Evolutionary conservation across 2,888 invertebrate species (phyloP).

Genomic region (Yponomeuta evonymella): DNA sequence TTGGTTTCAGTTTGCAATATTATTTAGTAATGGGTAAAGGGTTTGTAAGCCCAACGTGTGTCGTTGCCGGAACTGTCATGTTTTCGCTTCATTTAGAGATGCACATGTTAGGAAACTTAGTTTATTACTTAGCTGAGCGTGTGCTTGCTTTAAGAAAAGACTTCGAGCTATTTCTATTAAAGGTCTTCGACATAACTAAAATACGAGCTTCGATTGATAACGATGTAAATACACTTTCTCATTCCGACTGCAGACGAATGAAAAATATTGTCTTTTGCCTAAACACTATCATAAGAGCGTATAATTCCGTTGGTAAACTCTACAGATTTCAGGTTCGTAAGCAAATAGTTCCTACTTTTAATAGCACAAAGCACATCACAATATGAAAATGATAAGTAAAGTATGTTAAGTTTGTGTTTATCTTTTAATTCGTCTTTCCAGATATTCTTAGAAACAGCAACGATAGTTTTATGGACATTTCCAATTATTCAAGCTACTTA

Average conservation of each 20-base stretch:
- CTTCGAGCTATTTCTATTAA: not conserved
- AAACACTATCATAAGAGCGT: not conserved
- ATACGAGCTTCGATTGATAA: not conserved
- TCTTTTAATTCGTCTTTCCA: conserved; percentile 24
- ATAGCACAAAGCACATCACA: too few species aligned
- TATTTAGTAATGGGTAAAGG: not conserved
- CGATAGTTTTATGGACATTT: conserved; percentile 32
- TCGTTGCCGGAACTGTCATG: not conserved
- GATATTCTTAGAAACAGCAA: conserved; percentile 31
- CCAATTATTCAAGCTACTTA: conserved; percentile 30
- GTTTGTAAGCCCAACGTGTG: not conserved
- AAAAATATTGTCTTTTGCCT: not conserved
- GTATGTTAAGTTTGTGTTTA: too few species aligned
- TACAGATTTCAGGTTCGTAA: not conserved
- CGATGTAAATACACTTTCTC: not conserved
- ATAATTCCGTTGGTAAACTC: not conserved
- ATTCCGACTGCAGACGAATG: not conserved
- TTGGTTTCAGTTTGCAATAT: not conserved
- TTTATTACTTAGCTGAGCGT: not conserved
- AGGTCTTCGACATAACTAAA: not conserved
- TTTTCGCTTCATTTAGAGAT: not conserved
- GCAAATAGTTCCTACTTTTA: not conserved
- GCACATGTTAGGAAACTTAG: not conserved
- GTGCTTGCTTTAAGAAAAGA: not conserved
- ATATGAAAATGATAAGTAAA: too few species aligned